phyloP scores from a whole-genome alignment of 1,140 invertebrate genomes.

The Cydia amplana region DNA sequence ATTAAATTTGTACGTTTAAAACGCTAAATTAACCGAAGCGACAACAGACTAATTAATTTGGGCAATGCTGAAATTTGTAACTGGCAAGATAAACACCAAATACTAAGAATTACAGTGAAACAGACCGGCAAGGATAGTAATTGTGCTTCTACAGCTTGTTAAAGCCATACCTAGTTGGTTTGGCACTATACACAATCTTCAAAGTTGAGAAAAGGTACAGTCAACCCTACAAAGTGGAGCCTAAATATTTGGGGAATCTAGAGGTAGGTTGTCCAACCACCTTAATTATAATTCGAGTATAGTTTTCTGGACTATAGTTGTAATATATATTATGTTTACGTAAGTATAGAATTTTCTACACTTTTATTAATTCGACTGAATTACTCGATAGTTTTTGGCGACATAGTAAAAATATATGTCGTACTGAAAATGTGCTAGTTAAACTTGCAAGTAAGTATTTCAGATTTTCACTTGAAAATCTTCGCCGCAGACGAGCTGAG shows the following conservation, averaged over 20 bases:
- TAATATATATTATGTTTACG: too few relatives aligned
- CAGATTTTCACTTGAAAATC: background rate
- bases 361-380: too few relatives aligned
- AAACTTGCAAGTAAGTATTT: too few relatives aligned
- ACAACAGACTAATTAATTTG: conserved; percentile 28
- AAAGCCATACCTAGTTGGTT: background rate
- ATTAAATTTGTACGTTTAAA: conserved; percentile 2
- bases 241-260: too few relatives aligned
- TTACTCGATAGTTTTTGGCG: too few relatives aligned
- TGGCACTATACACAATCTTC: background rate
- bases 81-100: conserved; percentile 21
- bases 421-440: too few relatives aligned
- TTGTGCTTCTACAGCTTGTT: conserved; percentile 15
- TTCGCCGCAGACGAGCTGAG: background rate
- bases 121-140: conserved; percentile 5
- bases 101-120: conserved; percentile 25
- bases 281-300: too few relatives aligned
- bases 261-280: too few relatives aligned
- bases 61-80: conserved; percentile 18
- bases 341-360: too few relatives aligned
- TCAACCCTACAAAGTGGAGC: background rate
- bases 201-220: background rate
- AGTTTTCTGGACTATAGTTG: too few relatives aligned
- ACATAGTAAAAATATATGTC: too few relatives aligned
- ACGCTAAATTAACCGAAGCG: conserved; percentile 27